Evolutionary conservation across 2,888 invertebrate species (phyloP).

Genomic region (Andrena haemorrhoa): DNA sequence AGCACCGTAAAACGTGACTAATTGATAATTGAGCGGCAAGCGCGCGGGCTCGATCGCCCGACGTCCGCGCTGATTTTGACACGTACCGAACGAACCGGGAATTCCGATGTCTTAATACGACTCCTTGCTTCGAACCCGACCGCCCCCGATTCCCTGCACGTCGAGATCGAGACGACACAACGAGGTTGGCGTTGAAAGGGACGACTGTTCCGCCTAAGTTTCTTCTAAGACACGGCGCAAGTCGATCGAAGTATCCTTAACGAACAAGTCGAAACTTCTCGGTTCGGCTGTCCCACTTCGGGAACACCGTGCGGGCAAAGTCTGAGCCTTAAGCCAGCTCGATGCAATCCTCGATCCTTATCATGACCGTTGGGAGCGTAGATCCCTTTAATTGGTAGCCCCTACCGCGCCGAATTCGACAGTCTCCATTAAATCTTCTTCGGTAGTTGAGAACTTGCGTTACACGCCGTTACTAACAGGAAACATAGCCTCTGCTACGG

Average conservation of each 20-base stretch:
- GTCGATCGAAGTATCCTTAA: slow-evolving; percentile 44
- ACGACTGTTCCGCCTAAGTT: slow-evolving; percentile 10
- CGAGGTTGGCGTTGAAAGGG: slow-evolving; percentile 1
- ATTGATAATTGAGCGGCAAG: slow-evolving; percentile 72
- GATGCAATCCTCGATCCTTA: slow-evolving; percentile 59
- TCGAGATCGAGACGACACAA: slow-evolving; percentile 22
- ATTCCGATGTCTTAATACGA: slow-evolving; percentile 37
- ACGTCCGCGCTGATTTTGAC: slow-evolving; percentile 23
- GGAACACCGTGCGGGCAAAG: slow-evolving; percentile 53
- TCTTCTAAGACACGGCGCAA: neutral
- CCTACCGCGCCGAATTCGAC: slow-evolving; percentile 40
- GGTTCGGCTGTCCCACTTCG: slow-evolving; percentile 54
- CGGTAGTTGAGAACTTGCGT: slow-evolving; percentile 27
- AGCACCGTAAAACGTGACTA: slow-evolving; percentile 70
- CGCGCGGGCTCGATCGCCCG: slow-evolving; percentile 34
- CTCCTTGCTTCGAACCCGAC: neutral
- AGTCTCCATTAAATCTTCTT: slow-evolving; percentile 57
- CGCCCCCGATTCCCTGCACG: slow-evolving; percentile 42
- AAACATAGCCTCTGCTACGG: slow-evolving; percentile 38
- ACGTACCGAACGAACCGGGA: slow-evolving; percentile 3
- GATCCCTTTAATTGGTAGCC: slow-evolving; percentile 66
- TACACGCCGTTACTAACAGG: slow-evolving; percentile 28
- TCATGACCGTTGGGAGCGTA: slow-evolving; percentile 58
- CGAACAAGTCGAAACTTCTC: slow-evolving; percentile 58
- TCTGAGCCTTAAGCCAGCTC: slow-evolving; percentile 47